Evolutionary conservation across 2,888 invertebrate species (phyloP).

Genomic region (Pristionchus arcanus): DNA sequence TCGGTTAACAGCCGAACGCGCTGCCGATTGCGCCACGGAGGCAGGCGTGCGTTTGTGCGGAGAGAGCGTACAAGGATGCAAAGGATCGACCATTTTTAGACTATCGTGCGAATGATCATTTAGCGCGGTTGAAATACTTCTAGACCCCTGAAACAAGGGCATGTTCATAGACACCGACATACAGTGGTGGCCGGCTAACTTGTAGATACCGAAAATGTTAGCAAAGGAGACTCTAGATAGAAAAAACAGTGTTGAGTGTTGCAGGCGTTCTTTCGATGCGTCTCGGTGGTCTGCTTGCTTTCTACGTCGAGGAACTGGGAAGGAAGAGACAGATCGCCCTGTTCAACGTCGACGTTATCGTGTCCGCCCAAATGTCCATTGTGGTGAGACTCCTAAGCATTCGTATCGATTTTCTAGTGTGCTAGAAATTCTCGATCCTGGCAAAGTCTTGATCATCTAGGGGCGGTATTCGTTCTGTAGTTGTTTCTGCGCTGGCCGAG

Average conservation of each 20-base stretch:
- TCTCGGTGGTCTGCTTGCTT: slow-evolving; percentile 64
- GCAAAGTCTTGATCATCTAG: no score
- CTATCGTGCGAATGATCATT: no score
- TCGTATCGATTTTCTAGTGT: no score
- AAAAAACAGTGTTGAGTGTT: background rate
- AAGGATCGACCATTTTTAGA: no score
- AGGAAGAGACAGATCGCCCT: slow-evolving; percentile 66
- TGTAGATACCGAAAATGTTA: background rate
- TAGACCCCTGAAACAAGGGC: no score
- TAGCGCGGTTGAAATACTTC: no score
- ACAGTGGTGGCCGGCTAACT: no score
- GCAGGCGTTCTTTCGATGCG: slow-evolving; percentile 65
- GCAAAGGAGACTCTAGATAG: background rate
- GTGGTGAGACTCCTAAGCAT: slow-evolving; percentile 60
- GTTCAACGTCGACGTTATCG: slow-evolving; percentile 71
- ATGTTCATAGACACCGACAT: no score
- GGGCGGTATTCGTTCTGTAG: no score
- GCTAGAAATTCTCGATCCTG: no score
- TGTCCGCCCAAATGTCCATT: slow-evolving; percentile 64
- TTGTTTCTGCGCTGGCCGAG: no score
- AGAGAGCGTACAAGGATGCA: no score
- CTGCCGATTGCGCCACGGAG: slow-evolving; percentile 70
- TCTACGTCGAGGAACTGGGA: slow-evolving; percentile 62
- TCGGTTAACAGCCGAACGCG: slow-evolving; percentile 80
- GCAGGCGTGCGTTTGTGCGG: background rate